These are phyloP conservation scores for Myotis vivesi DNA, from an alignment of 2,797 vertebrate species.

Conservation along the genomic window DNA sequence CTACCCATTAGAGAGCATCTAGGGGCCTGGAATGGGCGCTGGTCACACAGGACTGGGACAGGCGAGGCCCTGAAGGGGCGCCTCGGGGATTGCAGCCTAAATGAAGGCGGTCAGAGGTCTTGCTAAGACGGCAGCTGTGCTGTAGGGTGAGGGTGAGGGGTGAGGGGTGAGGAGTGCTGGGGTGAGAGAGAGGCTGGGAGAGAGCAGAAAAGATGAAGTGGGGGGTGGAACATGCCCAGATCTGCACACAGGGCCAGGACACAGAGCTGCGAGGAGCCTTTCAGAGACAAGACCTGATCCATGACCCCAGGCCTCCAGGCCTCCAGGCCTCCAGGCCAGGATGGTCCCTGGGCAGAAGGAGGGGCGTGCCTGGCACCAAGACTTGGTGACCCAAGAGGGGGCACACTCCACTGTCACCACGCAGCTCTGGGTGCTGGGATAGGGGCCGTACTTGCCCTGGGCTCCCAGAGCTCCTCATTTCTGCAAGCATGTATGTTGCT, in stretches of 20 bases:
- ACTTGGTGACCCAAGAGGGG: neutral
- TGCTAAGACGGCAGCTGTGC: neutral
- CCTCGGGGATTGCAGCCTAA: neutral
- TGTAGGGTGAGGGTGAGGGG: no score
- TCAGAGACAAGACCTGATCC: neutral
- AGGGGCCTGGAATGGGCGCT: fast-evolving
- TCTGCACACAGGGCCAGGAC: neutral
- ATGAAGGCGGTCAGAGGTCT: neutral
- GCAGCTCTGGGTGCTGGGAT: no score
- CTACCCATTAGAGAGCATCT: no score
- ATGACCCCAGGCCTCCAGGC: neutral
- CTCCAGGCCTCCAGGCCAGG: neutral
- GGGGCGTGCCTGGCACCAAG: neutral
- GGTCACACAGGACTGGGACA: neutral
- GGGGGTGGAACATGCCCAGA: no score
- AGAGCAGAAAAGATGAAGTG: neutral
- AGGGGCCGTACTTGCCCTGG: no score
- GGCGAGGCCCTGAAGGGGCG: fast-evolving
- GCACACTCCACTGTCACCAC: neutral
- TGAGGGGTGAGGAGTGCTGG: neutral
- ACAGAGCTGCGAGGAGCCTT: neutral
- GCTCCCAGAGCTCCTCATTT: neutral
- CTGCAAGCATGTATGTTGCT: neutral
- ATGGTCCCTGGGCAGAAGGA: neutral
- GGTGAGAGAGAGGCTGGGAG: fast-evolving